These are phyloP conservation scores for Trachythela sp. DNA, from an alignment of 64 coral and sea anemone genomes.

Conservation along the genomic window DNA sequence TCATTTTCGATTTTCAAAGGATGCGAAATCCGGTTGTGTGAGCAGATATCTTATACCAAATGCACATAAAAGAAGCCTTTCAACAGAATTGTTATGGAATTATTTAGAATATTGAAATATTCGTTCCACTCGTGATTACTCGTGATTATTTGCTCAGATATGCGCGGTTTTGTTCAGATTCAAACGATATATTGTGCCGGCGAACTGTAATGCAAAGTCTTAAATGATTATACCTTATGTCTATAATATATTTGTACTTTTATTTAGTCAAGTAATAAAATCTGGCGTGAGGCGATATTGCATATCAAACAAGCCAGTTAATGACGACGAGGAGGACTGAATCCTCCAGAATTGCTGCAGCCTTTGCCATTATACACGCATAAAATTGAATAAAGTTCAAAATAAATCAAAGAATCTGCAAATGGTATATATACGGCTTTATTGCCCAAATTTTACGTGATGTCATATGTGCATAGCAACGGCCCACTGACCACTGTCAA, in stretches of 20 bases:
- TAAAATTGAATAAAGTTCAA: too few species aligned
- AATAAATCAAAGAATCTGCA: too few species aligned
- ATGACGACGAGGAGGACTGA: too few species aligned
- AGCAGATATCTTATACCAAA: not conserved
- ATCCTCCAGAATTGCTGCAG: too few species aligned
- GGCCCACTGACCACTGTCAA: too few species aligned
- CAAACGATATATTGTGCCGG: too few species aligned
- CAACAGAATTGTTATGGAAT: not conserved
- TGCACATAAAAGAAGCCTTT: not conserved
- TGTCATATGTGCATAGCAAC: too few species aligned
- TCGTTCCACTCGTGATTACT: not conserved
- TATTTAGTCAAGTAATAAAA: not conserved
- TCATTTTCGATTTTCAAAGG: constrained; percentile 26
- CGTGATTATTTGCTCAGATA: not conserved
- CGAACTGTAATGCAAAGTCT: not conserved
- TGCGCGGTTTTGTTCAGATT: not conserved
- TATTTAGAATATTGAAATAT: too few species aligned
- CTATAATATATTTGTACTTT: not conserved
- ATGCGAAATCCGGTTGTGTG: constrained; percentile 1
- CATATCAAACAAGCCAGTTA: too few species aligned
- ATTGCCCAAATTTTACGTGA: too few species aligned
- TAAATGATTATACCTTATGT: not conserved
- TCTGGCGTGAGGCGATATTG: not conserved
- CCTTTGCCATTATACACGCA: too few species aligned
- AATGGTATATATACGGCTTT: too few species aligned